Evolutionary conservation across 2,797 vertebrate genomes (phyloP).

Genomic region (Galago senegalensis): DNA sequence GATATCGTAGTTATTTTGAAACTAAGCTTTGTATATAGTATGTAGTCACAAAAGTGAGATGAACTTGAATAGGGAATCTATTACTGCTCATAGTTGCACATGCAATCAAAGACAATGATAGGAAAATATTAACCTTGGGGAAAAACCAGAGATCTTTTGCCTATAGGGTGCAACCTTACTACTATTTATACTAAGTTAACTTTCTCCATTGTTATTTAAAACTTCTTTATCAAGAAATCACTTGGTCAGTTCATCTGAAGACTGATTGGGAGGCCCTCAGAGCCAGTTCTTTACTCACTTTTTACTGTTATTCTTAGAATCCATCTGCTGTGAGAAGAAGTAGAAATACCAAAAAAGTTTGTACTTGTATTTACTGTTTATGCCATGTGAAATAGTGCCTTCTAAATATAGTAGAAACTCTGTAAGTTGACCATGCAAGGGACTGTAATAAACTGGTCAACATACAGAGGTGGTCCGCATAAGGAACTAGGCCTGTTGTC

Average conservation of each 20-base stretch:
- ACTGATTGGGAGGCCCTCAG: not conserved
- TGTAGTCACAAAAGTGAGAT: not conserved
- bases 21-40: not conserved
- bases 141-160: slow-evolving; percentile 32
- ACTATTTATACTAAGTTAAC: not conserved
- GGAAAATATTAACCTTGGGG: not conserved
- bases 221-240: slow-evolving; percentile 38
- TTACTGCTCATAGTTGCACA: not conserved
- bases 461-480: no score
- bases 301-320: not conserved
- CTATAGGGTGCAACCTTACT: not conserved
- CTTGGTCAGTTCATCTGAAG: not conserved
- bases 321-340: not conserved
- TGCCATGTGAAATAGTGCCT: slow-evolving; percentile 29
- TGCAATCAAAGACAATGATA: not conserved
- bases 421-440: no score
- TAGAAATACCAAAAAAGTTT: not conserved
- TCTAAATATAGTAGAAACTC: not conserved
- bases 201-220: not conserved
- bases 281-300: not conserved
- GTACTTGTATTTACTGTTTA: slow-evolving; percentile 35
- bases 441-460: no score
- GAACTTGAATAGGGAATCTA: not conserved
- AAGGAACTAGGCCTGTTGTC: no score
- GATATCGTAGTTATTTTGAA: slow-evolving; percentile 44